A percentile compares a stretch with the other conserved stretches of the same genome.
These are phyloP conservation scores for Myotis lucifugus DNA, from an alignment of 2,113 vertebrate species.

Conservation along the genomic window DNA sequence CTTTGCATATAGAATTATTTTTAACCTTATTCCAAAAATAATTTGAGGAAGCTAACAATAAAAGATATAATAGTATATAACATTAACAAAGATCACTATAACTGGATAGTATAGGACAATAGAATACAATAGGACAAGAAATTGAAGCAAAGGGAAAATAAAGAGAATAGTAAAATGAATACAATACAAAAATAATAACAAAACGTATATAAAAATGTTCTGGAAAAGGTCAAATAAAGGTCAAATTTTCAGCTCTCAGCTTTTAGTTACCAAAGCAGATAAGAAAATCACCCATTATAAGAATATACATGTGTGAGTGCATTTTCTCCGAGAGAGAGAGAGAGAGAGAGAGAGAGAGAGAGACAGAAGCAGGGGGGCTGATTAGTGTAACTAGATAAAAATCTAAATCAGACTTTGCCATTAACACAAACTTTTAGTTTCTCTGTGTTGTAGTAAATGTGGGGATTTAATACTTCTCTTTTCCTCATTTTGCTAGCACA, in stretches of 20 bases:
- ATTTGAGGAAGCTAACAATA: conserved; percentile 18
- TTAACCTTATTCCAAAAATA: conserved; percentile 35
- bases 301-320: not conserved
- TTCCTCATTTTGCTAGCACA: not conserved
- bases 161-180: not conserved
- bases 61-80: not conserved
- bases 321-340: not conserved
- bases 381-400: not conserved
- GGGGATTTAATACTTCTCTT: not conserved
- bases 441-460: not conserved
- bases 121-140: not conserved
- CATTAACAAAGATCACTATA: not conserved
- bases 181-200: not conserved
- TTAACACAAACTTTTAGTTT: not conserved
- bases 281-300: not conserved
- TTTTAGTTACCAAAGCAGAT: conserved; percentile 10
- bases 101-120: not conserved
- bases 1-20: conserved; percentile 38
- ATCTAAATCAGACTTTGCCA: not conserved
- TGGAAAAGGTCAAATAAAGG: not conserved
- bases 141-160: not conserved
- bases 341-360: not conserved
- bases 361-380: not conserved
- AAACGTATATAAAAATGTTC: not conserved
- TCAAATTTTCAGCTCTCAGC: not conserved